Evolutionary conservation across 2,888 invertebrate species (phyloP), one percentile per base, ranked within the genome.

Genomic region (Cistogaster globosa): DNA sequence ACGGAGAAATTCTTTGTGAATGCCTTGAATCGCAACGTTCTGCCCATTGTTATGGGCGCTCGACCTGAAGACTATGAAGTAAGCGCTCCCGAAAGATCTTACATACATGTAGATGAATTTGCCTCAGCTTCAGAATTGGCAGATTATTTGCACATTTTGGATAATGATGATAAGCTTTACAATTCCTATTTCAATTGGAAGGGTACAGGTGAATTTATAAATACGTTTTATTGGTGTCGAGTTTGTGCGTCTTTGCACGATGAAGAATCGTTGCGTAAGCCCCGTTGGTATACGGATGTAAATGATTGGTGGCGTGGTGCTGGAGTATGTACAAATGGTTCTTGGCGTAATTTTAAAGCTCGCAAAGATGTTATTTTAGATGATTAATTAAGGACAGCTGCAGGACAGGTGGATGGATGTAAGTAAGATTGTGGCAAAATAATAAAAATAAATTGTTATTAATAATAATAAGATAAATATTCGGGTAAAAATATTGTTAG

Each of bases 1-100:
- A 98, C 98, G 0, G 99, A 99, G 92, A 99, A 99, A 92, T 98
- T 98, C 93, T 99, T 97, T 93, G 97, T 98, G 74, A 98, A 98
- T 91, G 98, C 98, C 79, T 93, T 98, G 80, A 96, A 96, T 79
- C 95, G 96, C 89, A 96, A 97, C 92, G 96, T 98, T 60, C 92
- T 99, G 87, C 98, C 98, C 0, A 97, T 99, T 87, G 98, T 98
- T 81, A 98, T 99, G 98, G 98, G 99, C 0, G 98, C 97, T 0
- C 95, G 97, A 62, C 97, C 97, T 0, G 96, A 96, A 81, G 98
- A 99, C 91, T 99, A 99, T 92, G 96, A 96, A 84, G 95, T 96
- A 62, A 95, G 96, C 87, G 97, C 98, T 3, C 99, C 99, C 0
- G 95, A 96, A 91, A 96, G 97, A 88, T 98, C 98, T 5, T 99